Conservation (phyloP, 2,888 invertebrate species). For the Meteorus colon region DNA sequence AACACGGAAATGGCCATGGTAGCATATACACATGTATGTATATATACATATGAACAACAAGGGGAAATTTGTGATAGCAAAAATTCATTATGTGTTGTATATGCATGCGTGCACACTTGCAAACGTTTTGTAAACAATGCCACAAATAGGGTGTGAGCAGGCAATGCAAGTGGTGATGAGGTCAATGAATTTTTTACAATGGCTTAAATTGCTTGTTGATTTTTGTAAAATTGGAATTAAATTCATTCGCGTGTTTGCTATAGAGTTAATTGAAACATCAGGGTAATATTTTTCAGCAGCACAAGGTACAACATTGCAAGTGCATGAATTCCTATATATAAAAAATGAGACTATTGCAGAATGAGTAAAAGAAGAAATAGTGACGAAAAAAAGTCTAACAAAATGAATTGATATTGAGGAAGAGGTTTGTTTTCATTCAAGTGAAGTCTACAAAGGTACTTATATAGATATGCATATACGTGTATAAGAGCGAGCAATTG, state of each 20-base stretch:
- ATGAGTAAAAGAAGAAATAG: not conserved
- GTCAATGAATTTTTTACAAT: conserved; percentile 29
- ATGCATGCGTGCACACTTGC: conserved; percentile 12
- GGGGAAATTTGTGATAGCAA: conserved; percentile 29
- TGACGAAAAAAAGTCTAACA: not conserved
- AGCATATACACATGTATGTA: not conserved
- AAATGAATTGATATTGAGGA: conserved; percentile 9
- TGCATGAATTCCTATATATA: not conserved
- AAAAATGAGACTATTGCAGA: not conserved
- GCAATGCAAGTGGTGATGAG: not conserved
- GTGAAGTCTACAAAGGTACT: not conserved
- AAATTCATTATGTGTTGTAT: conserved; percentile 40
- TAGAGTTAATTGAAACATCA: conserved; percentile 16
- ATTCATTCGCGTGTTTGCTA: not conserved
- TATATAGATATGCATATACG: not conserved
- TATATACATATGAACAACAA: not conserved
- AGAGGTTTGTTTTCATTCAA: conserved; percentile 12
- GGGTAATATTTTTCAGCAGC: no score
- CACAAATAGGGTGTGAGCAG: not conserved
- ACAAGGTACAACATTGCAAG: no score
- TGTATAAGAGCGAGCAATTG: conserved; percentile 30
- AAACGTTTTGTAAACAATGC: conserved; percentile 34
- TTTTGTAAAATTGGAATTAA: conserved; percentile 22
- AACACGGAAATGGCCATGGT: conserved; percentile 5
- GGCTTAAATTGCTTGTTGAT: not conserved